These are phyloP conservation scores for Pogona vitticeps DNA, from an alignment of 2,113 vertebrate species.

Conservation along the genomic window DNA sequence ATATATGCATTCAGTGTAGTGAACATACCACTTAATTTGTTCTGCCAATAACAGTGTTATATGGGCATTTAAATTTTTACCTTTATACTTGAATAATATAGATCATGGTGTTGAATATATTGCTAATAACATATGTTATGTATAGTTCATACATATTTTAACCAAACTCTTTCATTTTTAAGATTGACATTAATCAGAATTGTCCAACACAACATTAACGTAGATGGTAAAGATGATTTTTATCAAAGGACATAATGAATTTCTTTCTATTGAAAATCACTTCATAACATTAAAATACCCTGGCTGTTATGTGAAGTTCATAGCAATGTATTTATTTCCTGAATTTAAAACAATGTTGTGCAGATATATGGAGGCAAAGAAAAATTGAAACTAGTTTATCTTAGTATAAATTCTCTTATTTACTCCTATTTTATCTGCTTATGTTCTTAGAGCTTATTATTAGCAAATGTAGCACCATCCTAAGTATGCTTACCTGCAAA, in stretches of 20 bases:
- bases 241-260: background rate
- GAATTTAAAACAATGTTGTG: background rate
- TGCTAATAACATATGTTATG: slow-evolving; percentile 4
- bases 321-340: background rate
- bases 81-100: background rate
- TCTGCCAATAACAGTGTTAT: background rate
- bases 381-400: background rate
- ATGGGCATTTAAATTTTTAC: slow-evolving; percentile 13
- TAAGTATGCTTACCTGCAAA: background rate
- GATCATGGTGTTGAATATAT: slow-evolving; percentile 4
- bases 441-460: background rate
- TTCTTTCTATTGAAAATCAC: too few relatives aligned
- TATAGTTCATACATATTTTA: background rate
- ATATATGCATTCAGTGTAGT: background rate
- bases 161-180: background rate
- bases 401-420: background rate
- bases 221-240: background rate
- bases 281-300: slow-evolving; percentile 24
- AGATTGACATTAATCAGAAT: slow-evolving; percentile 10
- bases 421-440: background rate
- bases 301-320: background rate
- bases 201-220: background rate
- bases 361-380: background rate
- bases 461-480: background rate
- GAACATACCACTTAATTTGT: background rate